phyloP scores from a whole-genome alignment of 1,140 invertebrate genomes.

The Oryctes rhinoceros region DNA sequence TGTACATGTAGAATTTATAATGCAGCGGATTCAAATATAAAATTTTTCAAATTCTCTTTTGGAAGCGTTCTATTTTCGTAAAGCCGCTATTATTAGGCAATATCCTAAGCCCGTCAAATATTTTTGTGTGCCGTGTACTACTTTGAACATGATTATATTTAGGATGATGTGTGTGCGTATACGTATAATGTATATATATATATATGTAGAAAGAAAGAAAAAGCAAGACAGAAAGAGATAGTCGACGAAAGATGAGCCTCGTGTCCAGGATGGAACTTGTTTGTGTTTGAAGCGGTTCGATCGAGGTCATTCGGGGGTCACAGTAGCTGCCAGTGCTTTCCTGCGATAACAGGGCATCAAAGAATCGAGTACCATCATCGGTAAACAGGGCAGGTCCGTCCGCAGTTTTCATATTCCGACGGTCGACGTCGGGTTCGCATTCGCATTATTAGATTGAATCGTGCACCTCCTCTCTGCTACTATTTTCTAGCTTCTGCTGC shows the following conservation, averaged over 20 bases:
- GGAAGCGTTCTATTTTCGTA: background rate
- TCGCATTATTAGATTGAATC: slow-evolving; percentile 39
- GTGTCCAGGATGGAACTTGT: slow-evolving; percentile 41
- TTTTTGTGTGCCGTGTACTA: slow-evolving; percentile 16
- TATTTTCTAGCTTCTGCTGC: slow-evolving; percentile 16
- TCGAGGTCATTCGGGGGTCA: slow-evolving; percentile 40
- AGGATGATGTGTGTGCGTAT: slow-evolving; percentile 16
- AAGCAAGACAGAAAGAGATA: background rate
- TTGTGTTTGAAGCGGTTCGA: slow-evolving; percentile 36
- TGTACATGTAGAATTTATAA: too few relatives aligned
- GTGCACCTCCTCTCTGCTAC: background rate
- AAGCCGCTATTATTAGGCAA: slow-evolving; percentile 11
- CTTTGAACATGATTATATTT: slow-evolving; percentile 29
- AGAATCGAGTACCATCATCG: slow-evolving; percentile 40
- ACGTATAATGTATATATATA: background rate
- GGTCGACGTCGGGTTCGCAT: slow-evolving; percentile 31
- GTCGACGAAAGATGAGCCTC: slow-evolving; percentile 26
- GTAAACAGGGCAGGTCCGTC: slow-evolving; percentile 39
- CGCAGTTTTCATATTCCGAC: slow-evolving; percentile 40
- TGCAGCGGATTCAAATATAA: too few relatives aligned
- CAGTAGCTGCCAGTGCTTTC: slow-evolving; percentile 39
- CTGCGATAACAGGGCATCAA: slow-evolving; percentile 38
- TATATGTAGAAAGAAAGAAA: slow-evolving; percentile 18
- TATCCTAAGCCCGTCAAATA: slow-evolving; percentile 17
- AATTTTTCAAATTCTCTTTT: background rate